Percentiles rank a stretch among this genome's conserved stretches.
Evolutionary conservation across 2,888 invertebrate species (phyloP).

Genomic region (Caenorhabditis imperialis): DNA sequence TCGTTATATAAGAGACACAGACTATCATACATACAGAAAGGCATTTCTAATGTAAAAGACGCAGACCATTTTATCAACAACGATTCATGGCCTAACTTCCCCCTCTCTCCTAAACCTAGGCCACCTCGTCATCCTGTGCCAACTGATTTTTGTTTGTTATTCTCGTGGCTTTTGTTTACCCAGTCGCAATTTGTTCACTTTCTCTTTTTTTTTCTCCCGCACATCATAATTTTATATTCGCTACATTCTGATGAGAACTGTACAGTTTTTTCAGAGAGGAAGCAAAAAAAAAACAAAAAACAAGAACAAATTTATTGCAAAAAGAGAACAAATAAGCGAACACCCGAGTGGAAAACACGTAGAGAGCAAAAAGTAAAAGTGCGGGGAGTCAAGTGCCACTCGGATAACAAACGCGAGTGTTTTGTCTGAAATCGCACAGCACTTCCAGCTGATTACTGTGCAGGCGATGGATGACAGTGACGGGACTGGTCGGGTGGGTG

Average conservation of each 20-base stretch:
- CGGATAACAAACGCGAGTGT: constrained; percentile 22
- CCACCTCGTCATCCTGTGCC: too few relatives aligned
- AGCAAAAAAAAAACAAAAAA: constrained; percentile 3
- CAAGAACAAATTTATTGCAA: constrained; percentile 7
- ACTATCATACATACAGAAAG: not conserved
- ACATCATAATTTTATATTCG: too few relatives aligned
- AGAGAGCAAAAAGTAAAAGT: constrained; percentile 17
- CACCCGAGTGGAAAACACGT: constrained; percentile 22
- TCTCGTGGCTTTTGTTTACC: constrained; percentile 8
- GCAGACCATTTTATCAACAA: not conserved
- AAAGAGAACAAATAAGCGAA: constrained; percentile 26
- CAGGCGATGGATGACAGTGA: constrained; percentile 18
- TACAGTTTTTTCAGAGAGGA: not conserved
- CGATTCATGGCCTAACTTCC: too few relatives aligned
- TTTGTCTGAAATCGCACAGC: constrained; percentile 42
- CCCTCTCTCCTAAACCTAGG: not conserved
- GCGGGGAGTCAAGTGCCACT: constrained; percentile 33
- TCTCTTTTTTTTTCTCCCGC: not conserved
- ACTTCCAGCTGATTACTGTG: constrained; percentile 12
- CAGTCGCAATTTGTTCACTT: constrained; percentile 8
- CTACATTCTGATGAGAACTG: not conserved
- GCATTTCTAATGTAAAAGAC: not conserved
- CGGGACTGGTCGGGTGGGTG: constrained; percentile 45
- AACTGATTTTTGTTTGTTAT: constrained; percentile 18
- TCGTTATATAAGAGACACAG: too few relatives aligned